Evolutionary conservation across 2,113 vertebrate species (phyloP).

Genomic region (Solea solea): DNA sequence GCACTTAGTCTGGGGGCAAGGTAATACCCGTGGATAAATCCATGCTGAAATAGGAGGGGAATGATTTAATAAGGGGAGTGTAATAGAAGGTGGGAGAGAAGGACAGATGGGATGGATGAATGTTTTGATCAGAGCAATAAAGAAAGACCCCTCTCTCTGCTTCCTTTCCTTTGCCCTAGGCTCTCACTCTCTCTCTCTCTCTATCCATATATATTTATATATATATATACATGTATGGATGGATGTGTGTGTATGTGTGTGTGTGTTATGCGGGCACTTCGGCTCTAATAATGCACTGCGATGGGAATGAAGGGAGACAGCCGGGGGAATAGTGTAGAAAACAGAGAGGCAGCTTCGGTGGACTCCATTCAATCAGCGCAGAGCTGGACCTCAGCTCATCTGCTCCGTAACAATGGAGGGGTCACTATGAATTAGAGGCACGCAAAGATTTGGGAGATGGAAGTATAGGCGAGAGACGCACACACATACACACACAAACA

Average conservation of each 20-base stretch:
- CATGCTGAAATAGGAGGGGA: constrained; percentile 58
- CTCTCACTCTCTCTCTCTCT: neutral
- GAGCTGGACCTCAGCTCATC: constrained; percentile 65
- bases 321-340: constrained; percentile 73
- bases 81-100: constrained; percentile 62
- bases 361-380: constrained; percentile 75
- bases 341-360: constrained; percentile 66
- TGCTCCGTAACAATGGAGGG: constrained; percentile 73
- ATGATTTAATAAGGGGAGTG: constrained; percentile 74
- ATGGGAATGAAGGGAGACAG: constrained; percentile 77
- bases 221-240: constrained; percentile 9
- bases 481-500: constrained; percentile 34
- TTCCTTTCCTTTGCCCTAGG: constrained; percentile 56
- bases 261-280: constrained; percentile 43
- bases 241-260: constrained; percentile 18
- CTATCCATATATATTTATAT: constrained; percentile 6
- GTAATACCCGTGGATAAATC: constrained; percentile 65
- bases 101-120: constrained; percentile 63
- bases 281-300: constrained; percentile 60
- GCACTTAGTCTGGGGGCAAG: constrained; percentile 24
- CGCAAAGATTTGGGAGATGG: constrained; percentile 64
- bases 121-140: constrained; percentile 79
- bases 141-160: constrained; percentile 55
- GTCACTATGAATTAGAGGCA: constrained; percentile 76
- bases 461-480: constrained; percentile 38